Evolutionary conservation across 2,888 invertebrate genomes (phyloP).

Genomic region (Lasioglossum zephyrum): DNA sequence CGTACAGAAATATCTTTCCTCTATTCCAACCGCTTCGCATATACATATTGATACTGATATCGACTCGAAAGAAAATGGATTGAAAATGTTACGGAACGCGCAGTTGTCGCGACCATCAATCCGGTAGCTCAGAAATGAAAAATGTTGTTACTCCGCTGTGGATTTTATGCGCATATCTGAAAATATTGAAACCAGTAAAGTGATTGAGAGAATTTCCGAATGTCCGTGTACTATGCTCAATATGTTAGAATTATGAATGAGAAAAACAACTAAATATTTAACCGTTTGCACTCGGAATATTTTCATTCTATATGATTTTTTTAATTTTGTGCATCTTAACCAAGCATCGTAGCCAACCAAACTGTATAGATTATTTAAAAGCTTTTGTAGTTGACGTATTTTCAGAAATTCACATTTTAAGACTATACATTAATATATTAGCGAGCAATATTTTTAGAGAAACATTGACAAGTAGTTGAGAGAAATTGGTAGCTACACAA

Average conservation of each 20-base stretch:
- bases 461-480: no score
- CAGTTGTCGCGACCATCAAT: neutral
- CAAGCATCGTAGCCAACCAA: no score
- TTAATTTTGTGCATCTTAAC: no score
- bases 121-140: neutral
- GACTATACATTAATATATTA: no score
- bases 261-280: no score
- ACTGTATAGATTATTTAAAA: no score
- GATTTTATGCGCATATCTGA: neutral
- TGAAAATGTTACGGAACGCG: neutral
- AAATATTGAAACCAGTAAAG: neutral
- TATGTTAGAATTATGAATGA: neutral
- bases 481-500: no score
- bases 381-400: no score
- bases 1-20: constrained; percentile 22
- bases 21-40: neutral
- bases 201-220: neutral
- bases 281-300: no score
- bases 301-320: no score
- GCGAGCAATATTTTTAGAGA: no score
- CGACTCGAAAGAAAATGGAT: neutral
- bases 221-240: neutral
- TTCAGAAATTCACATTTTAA: no score
- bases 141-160: neutral
- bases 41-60: neutral